Conservation (phyloP, 2,797 vertebrate genomes). For the Champsocephalus esox region DNA sequence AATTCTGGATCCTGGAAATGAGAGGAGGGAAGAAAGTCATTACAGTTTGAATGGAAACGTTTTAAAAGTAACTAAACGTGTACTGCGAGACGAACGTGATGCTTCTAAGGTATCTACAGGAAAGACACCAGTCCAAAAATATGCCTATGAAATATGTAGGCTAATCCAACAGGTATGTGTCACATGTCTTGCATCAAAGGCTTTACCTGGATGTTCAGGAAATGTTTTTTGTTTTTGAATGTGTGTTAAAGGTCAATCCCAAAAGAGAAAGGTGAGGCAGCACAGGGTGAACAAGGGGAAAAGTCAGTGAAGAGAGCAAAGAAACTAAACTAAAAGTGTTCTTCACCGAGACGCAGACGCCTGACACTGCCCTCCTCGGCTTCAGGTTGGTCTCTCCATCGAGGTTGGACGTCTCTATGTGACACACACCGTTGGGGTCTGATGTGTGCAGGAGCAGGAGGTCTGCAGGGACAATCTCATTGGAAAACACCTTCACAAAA, state of each 20-base stretch:
- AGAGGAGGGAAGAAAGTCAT: conserved; percentile 6
- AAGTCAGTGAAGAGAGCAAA: neutral
- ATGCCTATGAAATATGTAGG: neutral
- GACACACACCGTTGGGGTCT: conserved; percentile 89
- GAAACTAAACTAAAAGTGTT: neutral
- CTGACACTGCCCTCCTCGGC: conserved; percentile 87
- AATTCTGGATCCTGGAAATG: conserved; percentile 84
- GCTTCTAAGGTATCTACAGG: neutral
- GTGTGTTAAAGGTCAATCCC: neutral
- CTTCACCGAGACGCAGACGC: conserved; percentile 83
- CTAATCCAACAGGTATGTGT: conserved; percentile 17
- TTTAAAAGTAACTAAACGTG: conserved; percentile 23
- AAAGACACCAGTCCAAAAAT: conserved; percentile 3
- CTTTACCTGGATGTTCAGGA: neutral
- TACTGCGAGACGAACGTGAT: neutral
- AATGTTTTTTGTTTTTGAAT: neutral
- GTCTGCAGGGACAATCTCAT: conserved; percentile 93
- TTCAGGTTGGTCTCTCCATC: conserved; percentile 98
- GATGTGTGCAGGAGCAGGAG: conserved; percentile 92
- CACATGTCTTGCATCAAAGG: neutral
- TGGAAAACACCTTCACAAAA: conserved; percentile 90
- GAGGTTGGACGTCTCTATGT: conserved; percentile 92
- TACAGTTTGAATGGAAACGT: conserved; percentile 8
- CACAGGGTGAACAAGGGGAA: neutral
- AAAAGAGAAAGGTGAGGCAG: neutral